Evolutionary conservation across 2,888 invertebrate species (phyloP).

Genomic region (Tetramorium bicarinatum): DNA sequence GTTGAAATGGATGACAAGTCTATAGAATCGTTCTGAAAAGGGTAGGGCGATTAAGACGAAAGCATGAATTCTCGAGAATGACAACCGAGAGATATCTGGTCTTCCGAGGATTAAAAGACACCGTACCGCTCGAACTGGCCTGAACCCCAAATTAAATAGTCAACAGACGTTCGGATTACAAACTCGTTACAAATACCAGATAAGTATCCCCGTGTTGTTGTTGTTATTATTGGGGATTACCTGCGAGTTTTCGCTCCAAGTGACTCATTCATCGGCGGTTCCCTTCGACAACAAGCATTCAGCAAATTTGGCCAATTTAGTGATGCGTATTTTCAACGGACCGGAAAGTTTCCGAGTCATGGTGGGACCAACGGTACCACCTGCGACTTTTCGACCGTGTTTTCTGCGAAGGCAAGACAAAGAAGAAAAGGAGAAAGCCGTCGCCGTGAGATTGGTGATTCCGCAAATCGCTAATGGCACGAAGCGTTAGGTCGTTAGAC

Average conservation of each 20-base stretch:
- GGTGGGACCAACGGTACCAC: slow-evolving; percentile 52
- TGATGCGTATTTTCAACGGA: slow-evolving; percentile 40
- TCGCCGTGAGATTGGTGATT: slow-evolving; percentile 70
- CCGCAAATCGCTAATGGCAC: slow-evolving; percentile 80
- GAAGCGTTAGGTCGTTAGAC: slow-evolving; percentile 81
- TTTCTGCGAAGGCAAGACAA: slow-evolving; percentile 33
- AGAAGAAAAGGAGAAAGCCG: slow-evolving; percentile 35
- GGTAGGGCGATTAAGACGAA: neutral
- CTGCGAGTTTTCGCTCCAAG: slow-evolving; percentile 52
- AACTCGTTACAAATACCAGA: slow-evolving; percentile 39
- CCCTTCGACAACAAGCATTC: slow-evolving; percentile 36
- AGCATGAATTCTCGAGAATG: neutral
- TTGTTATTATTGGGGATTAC: slow-evolving; percentile 45
- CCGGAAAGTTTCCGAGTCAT: slow-evolving; percentile 63
- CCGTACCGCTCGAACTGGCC: neutral
- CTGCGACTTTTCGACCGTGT: slow-evolving; percentile 58
- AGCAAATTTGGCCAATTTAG: slow-evolving; percentile 66
- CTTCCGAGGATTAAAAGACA: slow-evolving; percentile 43
- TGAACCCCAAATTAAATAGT: slow-evolving; percentile 47
- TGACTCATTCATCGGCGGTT: slow-evolving; percentile 54
- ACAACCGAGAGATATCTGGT: neutral
- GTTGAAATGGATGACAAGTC: neutral
- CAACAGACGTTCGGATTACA: slow-evolving; percentile 44
- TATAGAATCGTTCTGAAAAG: neutral
- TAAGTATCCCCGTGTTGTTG: slow-evolving; percentile 43